Conservation (phyloP, 2,797 vertebrate species). For the Semotilus atromaculatus region DNA sequence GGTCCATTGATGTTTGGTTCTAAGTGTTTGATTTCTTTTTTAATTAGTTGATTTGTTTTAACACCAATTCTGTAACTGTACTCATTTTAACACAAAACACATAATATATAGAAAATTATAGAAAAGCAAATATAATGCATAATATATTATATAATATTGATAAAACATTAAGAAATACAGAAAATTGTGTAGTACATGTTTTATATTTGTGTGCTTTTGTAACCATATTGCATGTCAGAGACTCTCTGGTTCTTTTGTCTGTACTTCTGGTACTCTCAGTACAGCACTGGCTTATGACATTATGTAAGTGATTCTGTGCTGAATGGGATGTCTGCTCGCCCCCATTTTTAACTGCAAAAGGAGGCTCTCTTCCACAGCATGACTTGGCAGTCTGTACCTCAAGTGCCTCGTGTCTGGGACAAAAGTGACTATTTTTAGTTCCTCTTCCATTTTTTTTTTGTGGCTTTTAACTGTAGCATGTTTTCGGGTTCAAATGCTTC, state of each 20-base stretch:
- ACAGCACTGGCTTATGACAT: constrained; percentile 11
- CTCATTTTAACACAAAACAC: neutral
- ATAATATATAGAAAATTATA: no score
- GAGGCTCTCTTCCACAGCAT: constrained; percentile 33
- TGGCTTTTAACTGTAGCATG: constrained; percentile 1
- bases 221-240: constrained; percentile 15
- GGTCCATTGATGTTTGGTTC: no score
- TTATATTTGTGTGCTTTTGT: neutral
- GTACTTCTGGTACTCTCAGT: constrained; percentile 6
- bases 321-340: constrained; percentile 20
- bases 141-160: neutral
- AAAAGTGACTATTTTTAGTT: constrained; percentile 38
- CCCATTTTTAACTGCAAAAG: neutral
- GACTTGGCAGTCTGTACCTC: constrained; percentile 43
- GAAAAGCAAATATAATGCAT: no score
- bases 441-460: constrained; percentile 1
- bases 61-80: neutral
- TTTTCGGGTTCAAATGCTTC: constrained; percentile 1
- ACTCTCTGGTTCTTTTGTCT: constrained; percentile 20
- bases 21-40: neutral
- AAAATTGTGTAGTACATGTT: neutral
- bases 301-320: constrained; percentile 27
- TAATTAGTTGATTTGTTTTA: neutral
- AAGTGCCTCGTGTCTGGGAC: constrained; percentile 40
- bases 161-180: neutral